Percentiles rank a stretch among this genome's conserved stretches.
Evolutionary conservation across 1,140 invertebrate species (phyloP).

Genomic region (Neoseiulus cucumeris): DNA sequence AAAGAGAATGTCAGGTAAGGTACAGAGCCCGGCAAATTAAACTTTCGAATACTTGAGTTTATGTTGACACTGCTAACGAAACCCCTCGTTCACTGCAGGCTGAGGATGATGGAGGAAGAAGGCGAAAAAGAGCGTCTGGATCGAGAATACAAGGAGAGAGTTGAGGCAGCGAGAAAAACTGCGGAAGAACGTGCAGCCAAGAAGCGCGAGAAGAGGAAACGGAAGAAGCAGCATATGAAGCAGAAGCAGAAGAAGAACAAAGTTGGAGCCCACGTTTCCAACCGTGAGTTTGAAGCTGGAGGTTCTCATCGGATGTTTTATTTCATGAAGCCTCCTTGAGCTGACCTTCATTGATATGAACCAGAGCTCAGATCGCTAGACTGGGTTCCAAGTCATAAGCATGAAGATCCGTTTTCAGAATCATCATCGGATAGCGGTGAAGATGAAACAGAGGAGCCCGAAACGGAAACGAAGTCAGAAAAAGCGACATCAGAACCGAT

Average conservation of each 20-base stretch:
- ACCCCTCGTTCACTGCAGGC: too few relatives aligned
- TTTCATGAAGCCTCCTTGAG: not conserved
- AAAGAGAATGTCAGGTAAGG: conserved; percentile 64
- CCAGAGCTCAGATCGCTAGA: not conserved
- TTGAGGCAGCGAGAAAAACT: conserved; percentile 51
- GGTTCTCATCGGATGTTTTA: not conserved
- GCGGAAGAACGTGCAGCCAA: conserved; percentile 63
- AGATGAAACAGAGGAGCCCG: not conserved
- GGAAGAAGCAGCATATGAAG: conserved; percentile 18
- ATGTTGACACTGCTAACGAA: too few relatives aligned
- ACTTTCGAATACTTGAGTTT: not conserved
- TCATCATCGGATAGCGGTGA: not conserved
- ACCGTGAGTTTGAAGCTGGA: not conserved
- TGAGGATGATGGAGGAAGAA: conserved; percentile 74
- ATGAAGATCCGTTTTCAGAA: not conserved
- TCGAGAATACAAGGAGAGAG: conserved; percentile 53
- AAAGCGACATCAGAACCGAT: too few relatives aligned
- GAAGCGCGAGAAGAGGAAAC: conserved; percentile 49
- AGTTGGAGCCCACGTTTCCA: not conserved
- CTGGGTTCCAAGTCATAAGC: too few relatives aligned
- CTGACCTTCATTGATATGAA: not conserved
- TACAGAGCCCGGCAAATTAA: not conserved
- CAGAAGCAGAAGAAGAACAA: conserved; percentile 16
- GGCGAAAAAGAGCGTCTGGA: conserved; percentile 57
- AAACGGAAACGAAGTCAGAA: not conserved